Evolutionary conservation across 2,888 invertebrate species (phyloP), one percentile per base, ranked within the genome.

Genomic region (Hartigia nigra): DNA sequence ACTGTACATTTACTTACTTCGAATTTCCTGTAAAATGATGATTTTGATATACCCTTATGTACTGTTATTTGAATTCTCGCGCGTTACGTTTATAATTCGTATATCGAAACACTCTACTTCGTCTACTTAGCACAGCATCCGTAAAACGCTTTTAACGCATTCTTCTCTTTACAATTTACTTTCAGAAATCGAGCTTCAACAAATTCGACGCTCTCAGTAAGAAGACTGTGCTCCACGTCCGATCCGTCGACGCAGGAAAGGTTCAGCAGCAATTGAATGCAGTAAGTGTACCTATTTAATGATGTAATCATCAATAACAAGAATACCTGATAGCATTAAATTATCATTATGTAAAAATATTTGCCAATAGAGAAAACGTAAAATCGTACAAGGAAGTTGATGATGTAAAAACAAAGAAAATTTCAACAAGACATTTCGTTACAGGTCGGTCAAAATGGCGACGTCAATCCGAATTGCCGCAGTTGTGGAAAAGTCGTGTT

Each of bases 401-500:
- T 55, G 39, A 55, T 2, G 39, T 1, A 5, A 55, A 23, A 23
- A 4, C 9, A 23, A 76, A 31, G 32, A 72, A 14, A 12, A 72
- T 72, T 55, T 55, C 23, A 23, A 23, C 5, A 55, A 23, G 23
- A 55, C 12, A 72, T 32, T 31, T 34, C 31, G 11, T 78, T 76
- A 70, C 85, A 91, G 91, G 91, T 91, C 82, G 89, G 90, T 76
- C 91, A 91, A 83, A 91, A 91, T 86, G 90, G 91, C 78, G 94
- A 94, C 70, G 93, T 93, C 82, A 94, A 93, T 88, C 94, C 95
- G 76, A 95, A 94, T 84, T 98, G 98, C 91, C 95, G 95, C 88
- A 94, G 95, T 85, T 99, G 98, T 92, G 93, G 95, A 82, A 97
- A 98, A 91, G 95, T 96, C 79, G 98, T 98, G 77, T 99, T 97